Evolutionary conservation across 2,888 invertebrate genomes (phyloP), one percentile per base, ranked within the genome.

Genomic region (Acronicta psi): DNA sequence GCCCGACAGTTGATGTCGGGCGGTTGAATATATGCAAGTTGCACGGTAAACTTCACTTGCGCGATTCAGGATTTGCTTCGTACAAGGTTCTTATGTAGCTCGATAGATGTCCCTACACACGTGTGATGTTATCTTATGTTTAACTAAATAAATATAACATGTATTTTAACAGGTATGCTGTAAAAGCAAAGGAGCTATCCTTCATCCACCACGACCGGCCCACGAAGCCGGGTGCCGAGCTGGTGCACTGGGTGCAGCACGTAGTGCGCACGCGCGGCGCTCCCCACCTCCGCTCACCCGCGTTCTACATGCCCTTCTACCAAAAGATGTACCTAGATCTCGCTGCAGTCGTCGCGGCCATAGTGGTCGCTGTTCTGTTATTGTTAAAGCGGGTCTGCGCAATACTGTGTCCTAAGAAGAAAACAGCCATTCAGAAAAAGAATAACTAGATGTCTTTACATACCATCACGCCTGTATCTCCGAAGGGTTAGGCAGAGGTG

Each of bases 191-290:
- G 31, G 74, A 71, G 52, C 20, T 79, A 0, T 80, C 83, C 0
- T 43, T 56, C 0, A 67, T 80, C 11, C 69, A 74, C 45, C 79
- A 79, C 42, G 70, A 82, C 42, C 92, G 95, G 5, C 95, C 94
- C 0, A 82, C 94, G 56, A 86, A 91, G 11, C 94, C 96, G 0
- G 80, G 95, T 55, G 94, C 95, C 17, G 94, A 94, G 10, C 95
- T 96, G 25, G 86, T 95, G 41, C 96, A 95, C 88, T 96, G 96
- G 96, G 93, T 95, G 38, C 95, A 96, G 81, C 95, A 96, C 81
- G 95, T 95, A 10, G 93, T 93, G 4, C 86, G 90, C 51, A 94
- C 95, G 2, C 85, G 91, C 25, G 95, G 95, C 0, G 94, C 94
- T 1, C 91, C 89, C 9, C 89, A 95, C 74, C 77, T 92, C 7